Evolutionary conservation across 2,113 vertebrate genomes (phyloP).

Genomic region (Mormyrus iriodes): DNA sequence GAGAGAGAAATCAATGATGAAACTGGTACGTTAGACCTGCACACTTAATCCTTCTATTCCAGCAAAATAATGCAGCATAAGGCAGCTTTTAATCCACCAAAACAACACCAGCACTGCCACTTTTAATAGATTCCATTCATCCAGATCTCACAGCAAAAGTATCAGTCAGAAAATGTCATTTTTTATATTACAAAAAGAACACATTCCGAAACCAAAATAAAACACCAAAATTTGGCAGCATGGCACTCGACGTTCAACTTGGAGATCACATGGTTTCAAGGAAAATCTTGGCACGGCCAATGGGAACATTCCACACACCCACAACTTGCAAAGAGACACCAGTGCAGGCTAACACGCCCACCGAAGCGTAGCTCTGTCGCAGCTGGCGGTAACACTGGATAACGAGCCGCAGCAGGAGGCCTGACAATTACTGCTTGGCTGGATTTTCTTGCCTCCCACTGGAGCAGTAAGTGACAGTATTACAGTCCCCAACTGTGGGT

Average conservation of each 20-base stretch:
- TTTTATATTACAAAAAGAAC: background rate
- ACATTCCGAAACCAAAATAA: background rate
- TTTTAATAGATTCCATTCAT: background rate
- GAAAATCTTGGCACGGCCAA: constrained; percentile 24
- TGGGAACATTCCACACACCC: background rate
- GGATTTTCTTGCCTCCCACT: background rate
- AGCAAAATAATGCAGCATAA: background rate
- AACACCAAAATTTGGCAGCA: background rate
- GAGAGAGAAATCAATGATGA: background rate
- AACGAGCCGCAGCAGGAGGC: background rate
- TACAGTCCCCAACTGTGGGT: background rate
- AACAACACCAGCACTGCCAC: background rate
- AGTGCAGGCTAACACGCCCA: background rate
- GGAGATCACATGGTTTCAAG: constrained; percentile 36
- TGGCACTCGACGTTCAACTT: background rate
- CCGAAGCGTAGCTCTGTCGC: background rate
- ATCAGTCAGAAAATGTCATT: background rate
- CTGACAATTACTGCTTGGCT: background rate
- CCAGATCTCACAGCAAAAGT: background rate
- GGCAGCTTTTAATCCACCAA: background rate
- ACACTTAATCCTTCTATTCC: background rate
- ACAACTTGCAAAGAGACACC: background rate
- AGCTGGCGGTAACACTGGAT: background rate
- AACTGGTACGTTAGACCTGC: background rate
- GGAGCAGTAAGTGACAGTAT: background rate